These are phyloP conservation scores for Cotesia vestalis DNA, from an alignment of 1,140 invertebrate species.

Conservation along the genomic window DNA sequence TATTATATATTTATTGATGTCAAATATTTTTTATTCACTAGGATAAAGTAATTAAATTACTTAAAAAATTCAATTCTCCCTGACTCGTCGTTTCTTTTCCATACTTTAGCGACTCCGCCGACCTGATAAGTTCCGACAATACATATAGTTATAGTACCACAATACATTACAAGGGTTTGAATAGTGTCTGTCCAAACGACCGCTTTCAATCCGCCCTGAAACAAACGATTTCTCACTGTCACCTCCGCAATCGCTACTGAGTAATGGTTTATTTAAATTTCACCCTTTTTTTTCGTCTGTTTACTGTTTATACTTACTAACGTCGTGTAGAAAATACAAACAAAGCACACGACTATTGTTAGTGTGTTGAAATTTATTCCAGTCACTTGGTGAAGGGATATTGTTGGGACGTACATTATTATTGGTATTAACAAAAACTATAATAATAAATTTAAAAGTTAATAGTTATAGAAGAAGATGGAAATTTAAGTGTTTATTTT, in stretches of 20 bases:
- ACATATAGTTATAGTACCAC: slow-evolving; percentile 74
- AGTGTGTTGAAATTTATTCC: slow-evolving; percentile 76
- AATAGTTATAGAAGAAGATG: not conserved
- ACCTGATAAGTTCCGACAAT: slow-evolving; percentile 73
- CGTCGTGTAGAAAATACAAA: slow-evolving; percentile 86
- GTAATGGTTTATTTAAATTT: slow-evolving; percentile 7
- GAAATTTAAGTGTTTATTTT: not conserved
- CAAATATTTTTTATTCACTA: too few relatives aligned
- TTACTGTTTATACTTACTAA: slow-evolving; percentile 69
- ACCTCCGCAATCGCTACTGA: too few relatives aligned
- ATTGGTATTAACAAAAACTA: slow-evolving; percentile 84
- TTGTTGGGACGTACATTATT: slow-evolving; percentile 88
- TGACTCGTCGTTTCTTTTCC: slow-evolving; percentile 66
- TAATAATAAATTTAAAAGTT: slow-evolving; percentile 33
- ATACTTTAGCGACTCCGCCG: slow-evolving; percentile 74
- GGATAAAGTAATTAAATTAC: slow-evolving; percentile 55
- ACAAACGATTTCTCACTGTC: slow-evolving; percentile 23
- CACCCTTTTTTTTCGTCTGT: not conserved
- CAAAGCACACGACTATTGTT: slow-evolving; percentile 75
- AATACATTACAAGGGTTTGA: slow-evolving; percentile 81
- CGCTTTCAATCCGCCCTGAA: slow-evolving; percentile 84
- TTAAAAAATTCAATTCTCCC: slow-evolving; percentile 72
- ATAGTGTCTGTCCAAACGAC: slow-evolving; percentile 89
- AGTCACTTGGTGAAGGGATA: slow-evolving; percentile 88
- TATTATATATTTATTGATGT: too few relatives aligned